Percentiles rank a stretch among this genome's conserved stretches.
Conservation (phyloP, 2,113 vertebrate species). For the Istiophorus platypterus region DNA sequence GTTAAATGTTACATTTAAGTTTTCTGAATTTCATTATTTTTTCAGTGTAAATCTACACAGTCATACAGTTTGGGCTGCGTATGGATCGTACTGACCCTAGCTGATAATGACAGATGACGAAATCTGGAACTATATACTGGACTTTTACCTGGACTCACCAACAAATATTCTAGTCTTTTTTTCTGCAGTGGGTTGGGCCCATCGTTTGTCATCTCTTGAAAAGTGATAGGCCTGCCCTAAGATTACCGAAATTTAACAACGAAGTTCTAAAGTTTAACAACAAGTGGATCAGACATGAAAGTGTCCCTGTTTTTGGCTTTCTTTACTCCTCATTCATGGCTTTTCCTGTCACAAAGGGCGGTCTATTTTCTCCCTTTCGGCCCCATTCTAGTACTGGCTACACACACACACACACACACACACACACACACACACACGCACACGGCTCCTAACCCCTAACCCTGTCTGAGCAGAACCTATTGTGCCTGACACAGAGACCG, state of each 20-base stretch:
- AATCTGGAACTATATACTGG: background rate
- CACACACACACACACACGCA: conserved; percentile 46
- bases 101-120: background rate
- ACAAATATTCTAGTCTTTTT: background rate
- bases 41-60: background rate
- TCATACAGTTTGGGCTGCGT: background rate
- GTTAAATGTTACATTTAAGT: background rate
- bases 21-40: no score
- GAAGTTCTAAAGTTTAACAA: background rate
- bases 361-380: conserved; percentile 54
- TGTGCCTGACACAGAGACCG: conserved; percentile 74
- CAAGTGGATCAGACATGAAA: background rate
- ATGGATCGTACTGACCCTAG: background rate
- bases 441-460: conserved; percentile 61
- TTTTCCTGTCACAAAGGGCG: conserved; percentile 44
- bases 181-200: background rate
- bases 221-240: no score
- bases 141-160: background rate
- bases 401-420: conserved; percentile 10
- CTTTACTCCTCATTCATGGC: conserved; percentile 15
- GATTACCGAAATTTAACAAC: background rate
- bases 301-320: background rate
- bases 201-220: background rate
- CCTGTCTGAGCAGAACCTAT: conserved; percentile 68
- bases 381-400: conserved; percentile 7